Evolutionary conservation across 1,140 invertebrate species (phyloP), one percentile per base, ranked within the genome.

Genomic region (Ceratina calcarata): DNA sequence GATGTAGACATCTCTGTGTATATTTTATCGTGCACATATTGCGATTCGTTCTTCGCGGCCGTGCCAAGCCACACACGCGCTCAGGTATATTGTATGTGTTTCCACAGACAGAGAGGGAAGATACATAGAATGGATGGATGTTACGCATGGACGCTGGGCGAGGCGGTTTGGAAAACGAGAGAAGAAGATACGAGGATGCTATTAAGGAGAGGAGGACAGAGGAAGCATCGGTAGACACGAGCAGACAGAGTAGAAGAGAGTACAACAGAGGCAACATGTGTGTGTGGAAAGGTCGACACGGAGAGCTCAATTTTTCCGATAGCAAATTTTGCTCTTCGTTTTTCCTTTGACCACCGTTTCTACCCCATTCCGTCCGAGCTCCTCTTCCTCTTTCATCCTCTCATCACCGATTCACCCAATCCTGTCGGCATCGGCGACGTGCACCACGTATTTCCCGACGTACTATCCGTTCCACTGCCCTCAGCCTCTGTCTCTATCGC

Each of bases 231-330:
- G 7, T 13, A 18, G 53, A 80, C 60, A 65, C 64, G 78, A 79
- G 6, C 1, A 8, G 7, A 20, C 10, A 13, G n/a, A 49, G 13
- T 15, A 58, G 70, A 32, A 51, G 60, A 37, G 24, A 45, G 24
- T 70, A 70, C 49, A 68, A 64, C 12, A 2, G 49, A 69, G 71
- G 55, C 45, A 53, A 60, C 72, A 67, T 73, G 75, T 78, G 75
- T 61, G 76, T 61, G 83, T 70, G 66, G 85, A 87, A 80, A 87
- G 85, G 80, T 83, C 78, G 83, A 81, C 84, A 65, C 66, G 81
- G 81, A 84, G 83, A 88, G 89, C 89, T 91, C 89, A 90, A 91
- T 91, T 92, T 92, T 91, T 89, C 90, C 91, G 90, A 92, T 91
- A 91, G 90, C 90, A 86, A 90, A 90, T 91, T 90, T 86, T 85